Conservation (phyloP, 2,797 vertebrate genomes). For the Lepilemur ruficaudatus region DNA sequence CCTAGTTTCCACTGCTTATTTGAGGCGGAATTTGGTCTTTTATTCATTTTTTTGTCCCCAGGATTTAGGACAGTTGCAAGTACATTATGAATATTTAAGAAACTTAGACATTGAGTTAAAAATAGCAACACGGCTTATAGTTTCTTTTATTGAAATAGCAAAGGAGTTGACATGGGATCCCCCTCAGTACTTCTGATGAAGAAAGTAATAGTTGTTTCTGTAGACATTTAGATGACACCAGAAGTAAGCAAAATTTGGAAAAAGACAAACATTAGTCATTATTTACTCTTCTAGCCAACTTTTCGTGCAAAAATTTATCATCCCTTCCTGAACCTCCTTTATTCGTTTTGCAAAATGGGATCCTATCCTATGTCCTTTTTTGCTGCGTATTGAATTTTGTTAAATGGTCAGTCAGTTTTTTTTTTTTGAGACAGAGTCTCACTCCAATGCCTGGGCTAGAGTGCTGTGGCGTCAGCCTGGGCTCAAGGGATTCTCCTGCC, state of each 20-base stretch:
- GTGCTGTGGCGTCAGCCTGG: too few relatives aligned
- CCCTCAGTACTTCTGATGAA: not conserved
- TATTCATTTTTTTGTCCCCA: not conserved
- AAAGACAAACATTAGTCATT: not conserved
- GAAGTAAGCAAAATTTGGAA: not conserved
- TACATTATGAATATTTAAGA: not conserved
- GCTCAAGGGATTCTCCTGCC: too few relatives aligned
- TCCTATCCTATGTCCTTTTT: not conserved
- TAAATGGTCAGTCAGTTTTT: not conserved
- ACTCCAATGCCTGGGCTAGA: too few relatives aligned
- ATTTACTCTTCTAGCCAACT: not conserved
- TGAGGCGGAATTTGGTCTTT: not conserved
- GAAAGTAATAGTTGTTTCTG: not conserved
- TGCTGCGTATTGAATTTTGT: not conserved
- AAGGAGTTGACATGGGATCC: not conserved
- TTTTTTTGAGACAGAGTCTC: too few relatives aligned
- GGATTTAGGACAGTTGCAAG: not conserved
- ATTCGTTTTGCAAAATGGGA: not conserved
- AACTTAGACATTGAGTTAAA: not conserved
- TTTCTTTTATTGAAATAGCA: not conserved
- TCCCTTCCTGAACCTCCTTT: not conserved
- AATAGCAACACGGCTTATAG: not conserved
- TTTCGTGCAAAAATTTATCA: not conserved
- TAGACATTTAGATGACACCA: not conserved
- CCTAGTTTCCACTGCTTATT: not conserved